A percentile compares a stretch with the other conserved stretches of the same genome.
Conservation (phyloP, 2,888 invertebrate genomes). For the Lithophane socia region DNA sequence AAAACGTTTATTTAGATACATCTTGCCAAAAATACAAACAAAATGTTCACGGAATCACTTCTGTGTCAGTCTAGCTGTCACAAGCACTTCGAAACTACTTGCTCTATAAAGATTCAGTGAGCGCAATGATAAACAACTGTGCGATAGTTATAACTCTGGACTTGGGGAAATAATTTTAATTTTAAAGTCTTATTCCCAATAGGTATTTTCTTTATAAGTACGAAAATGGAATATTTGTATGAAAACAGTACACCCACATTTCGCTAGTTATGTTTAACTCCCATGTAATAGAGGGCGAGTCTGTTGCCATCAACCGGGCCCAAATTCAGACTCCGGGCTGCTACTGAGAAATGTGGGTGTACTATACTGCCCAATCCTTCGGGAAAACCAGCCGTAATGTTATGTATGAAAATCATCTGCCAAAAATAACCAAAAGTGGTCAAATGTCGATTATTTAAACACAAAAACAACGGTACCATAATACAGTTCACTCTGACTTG, state of each 20-base stretch:
- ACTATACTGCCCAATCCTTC: too few species aligned
- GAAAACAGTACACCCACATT: too few species aligned
- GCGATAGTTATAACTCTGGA: neutral
- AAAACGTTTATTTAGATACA: too few species aligned
- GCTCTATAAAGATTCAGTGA: conserved; percentile 2
- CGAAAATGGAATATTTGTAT: too few species aligned
- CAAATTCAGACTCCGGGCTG: too few species aligned
- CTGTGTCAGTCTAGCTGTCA: conserved; percentile 6
- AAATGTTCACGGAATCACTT: neutral
- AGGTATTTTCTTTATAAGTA: neutral
- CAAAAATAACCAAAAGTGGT: neutral
- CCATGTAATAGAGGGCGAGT: too few species aligned
- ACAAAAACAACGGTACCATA: neutral
- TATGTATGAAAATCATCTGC: too few species aligned
- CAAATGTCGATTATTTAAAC: neutral
- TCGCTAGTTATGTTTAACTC: too few species aligned
- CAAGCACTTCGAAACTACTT: conserved; percentile 21
- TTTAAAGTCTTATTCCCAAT: neutral
- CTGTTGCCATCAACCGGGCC: too few species aligned
- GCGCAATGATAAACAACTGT: conserved; percentile 9
- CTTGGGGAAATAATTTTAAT: too few species aligned
- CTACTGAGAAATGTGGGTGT: too few species aligned
- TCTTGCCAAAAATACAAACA: neutral
- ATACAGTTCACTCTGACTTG: conserved; percentile 2
- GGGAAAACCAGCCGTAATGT: too few species aligned